These are phyloP conservation scores for Amyelois transitella DNA, from an alignment of 1,140 invertebrate genomes.

Conservation along the genomic window DNA sequence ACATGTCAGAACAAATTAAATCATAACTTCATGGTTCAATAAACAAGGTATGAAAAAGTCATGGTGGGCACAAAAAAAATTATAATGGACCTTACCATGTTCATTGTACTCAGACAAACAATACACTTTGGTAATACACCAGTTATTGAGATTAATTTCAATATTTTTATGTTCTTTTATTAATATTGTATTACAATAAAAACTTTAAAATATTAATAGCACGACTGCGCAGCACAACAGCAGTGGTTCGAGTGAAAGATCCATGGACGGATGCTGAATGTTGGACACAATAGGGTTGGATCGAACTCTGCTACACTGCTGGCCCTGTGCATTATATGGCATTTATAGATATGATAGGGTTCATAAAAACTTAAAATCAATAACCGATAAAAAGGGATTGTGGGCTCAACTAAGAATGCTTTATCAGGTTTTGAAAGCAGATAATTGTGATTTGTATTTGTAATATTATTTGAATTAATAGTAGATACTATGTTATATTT, in stretches of 20 bases:
- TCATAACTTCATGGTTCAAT: constrained; percentile 66
- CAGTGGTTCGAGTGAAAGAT: constrained; percentile 53
- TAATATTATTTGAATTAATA: too few species aligned
- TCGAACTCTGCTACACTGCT: constrained; percentile 36
- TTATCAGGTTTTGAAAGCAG: too few species aligned
- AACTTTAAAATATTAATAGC: constrained; percentile 34
- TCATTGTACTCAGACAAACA: constrained; percentile 63
- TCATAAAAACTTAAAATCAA: constrained; percentile 47
- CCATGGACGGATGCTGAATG: constrained; percentile 29
- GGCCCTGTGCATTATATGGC: constrained; percentile 35
- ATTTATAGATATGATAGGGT: constrained; percentile 52
- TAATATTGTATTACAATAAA: constrained; percentile 35
- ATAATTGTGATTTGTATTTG: too few species aligned
- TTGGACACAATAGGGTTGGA: constrained; percentile 47
- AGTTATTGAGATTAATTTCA: constrained; percentile 42
- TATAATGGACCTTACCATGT: constrained; percentile 60
- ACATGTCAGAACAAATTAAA: constrained; percentile 69
- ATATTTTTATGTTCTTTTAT: constrained; percentile 21
- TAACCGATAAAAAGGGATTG: constrained; percentile 14
- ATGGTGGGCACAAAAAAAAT: constrained; percentile 42
- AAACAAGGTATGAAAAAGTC: constrained; percentile 46
- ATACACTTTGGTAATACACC: constrained; percentile 32
- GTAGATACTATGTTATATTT: too few species aligned
- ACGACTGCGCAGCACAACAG: constrained; percentile 51
- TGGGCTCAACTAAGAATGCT: neutral